Evolutionary conservation across 2,113 vertebrate genomes (phyloP).

Genomic region (Hydrolagus affinis): DNA sequence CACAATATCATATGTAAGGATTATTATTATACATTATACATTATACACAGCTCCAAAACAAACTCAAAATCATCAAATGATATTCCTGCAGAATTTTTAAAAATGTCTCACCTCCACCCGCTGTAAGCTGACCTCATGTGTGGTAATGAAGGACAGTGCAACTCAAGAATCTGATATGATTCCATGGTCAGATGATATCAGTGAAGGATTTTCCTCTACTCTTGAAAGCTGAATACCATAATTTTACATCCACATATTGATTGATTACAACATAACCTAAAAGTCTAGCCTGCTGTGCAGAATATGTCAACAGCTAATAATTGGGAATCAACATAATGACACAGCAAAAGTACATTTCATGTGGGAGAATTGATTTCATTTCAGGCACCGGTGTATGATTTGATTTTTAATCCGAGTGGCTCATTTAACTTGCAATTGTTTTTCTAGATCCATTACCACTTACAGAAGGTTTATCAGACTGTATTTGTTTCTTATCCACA

Average conservation of each 20-base stretch:
- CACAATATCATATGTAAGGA: no score
- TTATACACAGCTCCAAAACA: not conserved
- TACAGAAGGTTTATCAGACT: not conserved
- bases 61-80: no score
- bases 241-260: slow-evolving; percentile 4
- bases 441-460: slow-evolving; percentile 11
- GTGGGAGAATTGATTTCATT: slow-evolving; percentile 12
- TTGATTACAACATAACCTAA: not conserved
- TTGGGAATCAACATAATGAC: not conserved
- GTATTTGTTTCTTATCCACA: not conserved
- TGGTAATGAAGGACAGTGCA: not conserved
- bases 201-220: no score
- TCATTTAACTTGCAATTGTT: slow-evolving; percentile 17
- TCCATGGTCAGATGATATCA: not conserved
- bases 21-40: not conserved
- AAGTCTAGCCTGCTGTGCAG: not conserved
- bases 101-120: not conserved
- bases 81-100: not conserved
- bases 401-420: slow-evolving; percentile 24
- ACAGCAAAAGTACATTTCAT: not conserved
- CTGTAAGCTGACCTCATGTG: not conserved
- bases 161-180: not conserved
- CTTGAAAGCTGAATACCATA: not conserved
- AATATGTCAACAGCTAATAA: not conserved
- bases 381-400: not conserved